Base-by-base conservation (phyloP, 2,888 invertebrate species). In the Strigamia transsilvanica region DNA sequence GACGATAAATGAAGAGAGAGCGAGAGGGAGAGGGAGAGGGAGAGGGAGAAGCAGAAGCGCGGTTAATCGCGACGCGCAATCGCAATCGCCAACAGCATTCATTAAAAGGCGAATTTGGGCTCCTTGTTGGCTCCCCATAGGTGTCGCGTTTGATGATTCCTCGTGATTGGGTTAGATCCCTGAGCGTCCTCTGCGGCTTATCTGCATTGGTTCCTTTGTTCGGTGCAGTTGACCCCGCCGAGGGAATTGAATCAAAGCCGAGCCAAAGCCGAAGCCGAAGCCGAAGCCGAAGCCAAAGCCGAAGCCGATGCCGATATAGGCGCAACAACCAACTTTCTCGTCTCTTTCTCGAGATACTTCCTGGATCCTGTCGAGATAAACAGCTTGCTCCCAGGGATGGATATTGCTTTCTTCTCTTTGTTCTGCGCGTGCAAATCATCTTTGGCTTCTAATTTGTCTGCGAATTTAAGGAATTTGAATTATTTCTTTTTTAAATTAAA, bases 51-150 rank as follows among this genome's bases (percentile, higher is more conserved):
- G 61, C n/a, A 66, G 61, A 66, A 12, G 21, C 10, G 61, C 23
- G 10, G 61, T 66, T 66, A 66, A 66, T 66, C 61, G 61, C 61
- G 61, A 18, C 21, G 61, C 23, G 61, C 61, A 66, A 66, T 66
- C 23, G 61, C 61, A 66, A 66, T 66, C 61, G 61, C 61, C 61
- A 66, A 66, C 61, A 66, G 61, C 61, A 66, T 66, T 66, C 61
- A 66, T 66, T 66, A 66, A 66, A 66, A 66, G 46, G 61, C 61
- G 61, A 66, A 23, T 66, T 66, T 9, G 21, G 18, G 61, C 61
- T 21, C 61, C 61, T 66, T 66, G 10, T 66, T 27, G 27, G 27
- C 27, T 23, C 21, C 61, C 61, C 23, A 23, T 7, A 66, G 61
- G 61, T 66, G 61, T 66, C 61, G 61, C 61, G 61, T 66, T 66